Percentiles rank a stretch among this genome's conserved stretches.
Evolutionary conservation across 2,797 vertebrate species (phyloP).

Genomic region (Xyrichtys novacula): DNA sequence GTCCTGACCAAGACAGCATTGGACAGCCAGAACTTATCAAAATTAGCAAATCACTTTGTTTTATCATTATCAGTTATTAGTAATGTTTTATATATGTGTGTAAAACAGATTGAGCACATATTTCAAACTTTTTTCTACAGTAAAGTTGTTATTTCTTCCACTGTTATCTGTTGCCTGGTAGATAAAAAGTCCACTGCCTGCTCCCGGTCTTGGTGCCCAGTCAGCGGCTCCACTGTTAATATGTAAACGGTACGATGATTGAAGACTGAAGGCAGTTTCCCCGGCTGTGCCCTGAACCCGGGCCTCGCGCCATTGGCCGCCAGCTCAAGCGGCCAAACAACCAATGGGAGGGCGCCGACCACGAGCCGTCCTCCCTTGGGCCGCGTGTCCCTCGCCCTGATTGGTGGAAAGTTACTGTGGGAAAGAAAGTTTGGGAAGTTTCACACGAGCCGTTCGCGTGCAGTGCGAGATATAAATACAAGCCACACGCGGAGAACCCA

Average conservation of each 20-base stretch:
- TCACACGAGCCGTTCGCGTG: conserved; percentile 99
- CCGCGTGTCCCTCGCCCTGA: conserved; percentile 94
- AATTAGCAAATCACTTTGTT: too few relatives aligned
- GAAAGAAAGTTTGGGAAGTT: conserved; percentile 99
- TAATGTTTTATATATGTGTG: too few relatives aligned
- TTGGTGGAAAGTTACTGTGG: conserved; percentile 99
- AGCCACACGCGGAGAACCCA: conserved; percentile 80
- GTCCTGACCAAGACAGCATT: too few relatives aligned
- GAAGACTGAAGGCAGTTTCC: conserved; percentile 86
- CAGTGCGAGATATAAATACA: conserved; percentile 96
- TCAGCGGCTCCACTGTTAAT: conserved; percentile 85
- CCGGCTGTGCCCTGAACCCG: conserved; percentile 87
- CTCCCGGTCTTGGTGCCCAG: conserved; percentile 64
- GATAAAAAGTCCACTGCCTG: conserved; percentile 38
- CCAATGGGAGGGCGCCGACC: conserved; percentile 97
- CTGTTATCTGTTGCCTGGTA: conserved; percentile 24
- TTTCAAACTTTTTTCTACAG: background rate
- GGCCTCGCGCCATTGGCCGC: conserved; percentile 92
- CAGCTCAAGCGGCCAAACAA: conserved; percentile 86
- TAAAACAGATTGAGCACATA: too few relatives aligned
- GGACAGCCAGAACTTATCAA: too few relatives aligned
- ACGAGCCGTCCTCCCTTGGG: conserved; percentile 92
- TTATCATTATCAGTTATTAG: too few relatives aligned
- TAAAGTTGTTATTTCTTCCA: background rate
- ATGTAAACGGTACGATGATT: conserved; percentile 87